Percentiles rank a stretch among this genome's conserved stretches.
Conservation (phyloP, 2,113 vertebrate species). For the Acanthochromis polyacanthus region DNA sequence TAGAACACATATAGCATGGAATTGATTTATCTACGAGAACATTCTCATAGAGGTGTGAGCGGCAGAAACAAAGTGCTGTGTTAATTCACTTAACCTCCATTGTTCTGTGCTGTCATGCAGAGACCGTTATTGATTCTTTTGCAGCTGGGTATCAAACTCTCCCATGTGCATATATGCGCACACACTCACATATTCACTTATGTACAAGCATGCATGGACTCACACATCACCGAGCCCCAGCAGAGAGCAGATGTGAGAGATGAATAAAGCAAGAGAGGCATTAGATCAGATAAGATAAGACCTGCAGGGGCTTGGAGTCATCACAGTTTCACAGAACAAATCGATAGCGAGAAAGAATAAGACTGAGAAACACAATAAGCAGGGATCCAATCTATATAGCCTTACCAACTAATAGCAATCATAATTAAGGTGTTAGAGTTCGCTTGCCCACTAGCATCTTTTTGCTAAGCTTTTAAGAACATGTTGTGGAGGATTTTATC, state of each 20-base stretch:
- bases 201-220: neutral
- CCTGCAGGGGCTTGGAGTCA: constrained; percentile 28
- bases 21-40: constrained; percentile 59
- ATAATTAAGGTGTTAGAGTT: constrained; percentile 6
- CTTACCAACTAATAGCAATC: constrained; percentile 38
- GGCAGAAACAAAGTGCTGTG: constrained; percentile 59
- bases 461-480: too few species aligned
- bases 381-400: constrained; percentile 23
- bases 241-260: constrained; percentile 20
- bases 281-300: constrained; percentile 41
- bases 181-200: neutral
- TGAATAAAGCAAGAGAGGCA: constrained; percentile 26
- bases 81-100: constrained; percentile 74
- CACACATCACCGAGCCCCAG: constrained; percentile 25
- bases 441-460: neutral
- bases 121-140: constrained; percentile 69
- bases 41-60: constrained; percentile 35
- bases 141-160: constrained; percentile 50
- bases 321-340: constrained; percentile 25
- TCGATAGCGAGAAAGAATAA: constrained; percentile 49
- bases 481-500: too few species aligned
- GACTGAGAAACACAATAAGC: constrained; percentile 15
- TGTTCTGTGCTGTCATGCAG: constrained; percentile 60
- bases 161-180: neutral
- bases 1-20: constrained; percentile 4